Percentiles rank a stretch among this genome's conserved stretches.
These are phyloP conservation scores for Cheiracanthium punctorium DNA, from an alignment of 2,888 invertebrate genomes.

Conservation along the genomic window DNA sequence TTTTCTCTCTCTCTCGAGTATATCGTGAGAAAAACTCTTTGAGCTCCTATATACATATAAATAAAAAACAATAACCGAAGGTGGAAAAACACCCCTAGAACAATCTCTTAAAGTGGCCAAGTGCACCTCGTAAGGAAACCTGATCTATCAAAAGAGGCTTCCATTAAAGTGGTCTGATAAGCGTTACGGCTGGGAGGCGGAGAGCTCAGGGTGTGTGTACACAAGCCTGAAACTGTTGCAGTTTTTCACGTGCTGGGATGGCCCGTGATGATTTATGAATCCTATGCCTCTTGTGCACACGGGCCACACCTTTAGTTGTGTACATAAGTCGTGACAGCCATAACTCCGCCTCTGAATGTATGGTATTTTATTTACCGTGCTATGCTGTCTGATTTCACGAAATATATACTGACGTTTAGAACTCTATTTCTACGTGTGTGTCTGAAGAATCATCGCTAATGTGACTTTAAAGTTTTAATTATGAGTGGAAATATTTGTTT, in stretches of 20 bases:
- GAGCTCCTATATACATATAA: background rate
- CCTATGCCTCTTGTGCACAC: slow-evolving; percentile 50
- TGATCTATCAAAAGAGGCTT: slow-evolving; percentile 23
- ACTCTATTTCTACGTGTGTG: too few relatives aligned
- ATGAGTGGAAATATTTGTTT: too few relatives aligned
- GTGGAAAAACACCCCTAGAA: background rate
- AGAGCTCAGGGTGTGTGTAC: slow-evolving; percentile 45
- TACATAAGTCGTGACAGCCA: slow-evolving; percentile 65
- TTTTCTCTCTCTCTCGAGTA: background rate
- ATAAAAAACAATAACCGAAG: background rate
- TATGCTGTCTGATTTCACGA: background rate
- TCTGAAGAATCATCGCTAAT: too few relatives aligned
- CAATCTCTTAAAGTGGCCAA: background rate
- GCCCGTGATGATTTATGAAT: slow-evolving; percentile 59
- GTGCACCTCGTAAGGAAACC: slow-evolving; percentile 25
- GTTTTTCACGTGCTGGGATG: slow-evolving; percentile 35
- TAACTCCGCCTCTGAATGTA: slow-evolving; percentile 28
- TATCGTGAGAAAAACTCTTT: background rate
- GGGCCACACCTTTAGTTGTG: slow-evolving; percentile 65
- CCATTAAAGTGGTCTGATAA: slow-evolving; percentile 37
- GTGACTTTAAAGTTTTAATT: too few relatives aligned
- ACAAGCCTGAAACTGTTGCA: slow-evolving; percentile 5
- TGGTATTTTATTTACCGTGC: background rate
- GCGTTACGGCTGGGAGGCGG: slow-evolving; percentile 30
- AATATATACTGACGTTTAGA: background rate